phyloP scores from a whole-genome alignment of 1,140 invertebrate genomes.

The Drosophila micromelanica region DNA sequence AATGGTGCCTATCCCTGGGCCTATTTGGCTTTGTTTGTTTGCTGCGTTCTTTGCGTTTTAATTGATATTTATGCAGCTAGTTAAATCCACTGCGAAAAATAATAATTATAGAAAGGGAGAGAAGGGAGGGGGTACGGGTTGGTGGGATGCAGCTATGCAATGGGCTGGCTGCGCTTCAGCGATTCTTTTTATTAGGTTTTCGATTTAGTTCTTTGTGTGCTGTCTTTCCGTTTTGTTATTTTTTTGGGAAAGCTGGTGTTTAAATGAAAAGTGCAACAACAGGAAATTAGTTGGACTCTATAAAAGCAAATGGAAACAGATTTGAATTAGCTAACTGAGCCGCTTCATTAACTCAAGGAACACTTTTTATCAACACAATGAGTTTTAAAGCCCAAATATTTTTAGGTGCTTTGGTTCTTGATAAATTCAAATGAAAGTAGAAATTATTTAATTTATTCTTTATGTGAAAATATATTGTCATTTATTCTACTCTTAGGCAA shows the following conservation, averaged over 20 bases:
- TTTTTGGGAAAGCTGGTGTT: conserved; percentile 42
- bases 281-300: conserved; percentile 39
- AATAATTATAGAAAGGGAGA: background rate
- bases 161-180: conserved; percentile 59
- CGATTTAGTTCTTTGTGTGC: conserved; percentile 20
- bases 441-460: too few relatives aligned
- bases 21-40: conserved; percentile 52
- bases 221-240: conserved; percentile 30
- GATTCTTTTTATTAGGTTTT: conserved; percentile 62
- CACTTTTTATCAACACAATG: background rate
- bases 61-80: conserved; percentile 81
- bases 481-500: too few relatives aligned
- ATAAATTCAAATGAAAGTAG: too few relatives aligned
- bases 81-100: conserved; percentile 48
- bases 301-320: conserved; percentile 10
- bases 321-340: conserved; percentile 3
- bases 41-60: conserved; percentile 62
- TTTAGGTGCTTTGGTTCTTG: too few relatives aligned
- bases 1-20: conserved; percentile 23
- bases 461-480: too few relatives aligned
- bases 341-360: conserved; percentile 6
- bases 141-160: conserved; percentile 12
- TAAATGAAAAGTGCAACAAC: conserved; percentile 54
- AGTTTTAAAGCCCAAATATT: too few relatives aligned
- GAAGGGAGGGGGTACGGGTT: background rate